Conservation (phyloP, 2,113 vertebrate species). For the Willisornis vidua region DNA sequence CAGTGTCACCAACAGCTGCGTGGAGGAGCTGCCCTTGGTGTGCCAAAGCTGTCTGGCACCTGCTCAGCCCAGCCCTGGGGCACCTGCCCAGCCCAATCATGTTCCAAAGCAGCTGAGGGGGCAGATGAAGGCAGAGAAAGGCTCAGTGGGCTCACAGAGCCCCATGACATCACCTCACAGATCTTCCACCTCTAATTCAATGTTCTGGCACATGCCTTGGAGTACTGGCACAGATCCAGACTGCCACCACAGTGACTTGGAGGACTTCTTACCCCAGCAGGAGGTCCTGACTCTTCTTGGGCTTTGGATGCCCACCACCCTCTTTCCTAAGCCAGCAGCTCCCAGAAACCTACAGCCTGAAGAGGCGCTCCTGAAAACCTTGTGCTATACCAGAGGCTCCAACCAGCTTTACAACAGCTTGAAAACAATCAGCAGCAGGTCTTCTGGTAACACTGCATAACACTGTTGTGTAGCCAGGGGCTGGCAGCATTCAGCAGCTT, state of each 20-base stretch:
- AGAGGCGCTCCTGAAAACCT: neutral
- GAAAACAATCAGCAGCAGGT: neutral
- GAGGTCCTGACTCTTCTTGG: neutral
- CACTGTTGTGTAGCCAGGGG: neutral
- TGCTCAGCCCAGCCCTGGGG: neutral
- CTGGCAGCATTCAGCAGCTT: neutral
- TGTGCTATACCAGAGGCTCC: neutral
- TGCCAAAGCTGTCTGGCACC: neutral
- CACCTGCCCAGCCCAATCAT: neutral
- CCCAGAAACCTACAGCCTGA: neutral
- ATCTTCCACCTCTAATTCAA: neutral
- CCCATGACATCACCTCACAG: neutral
- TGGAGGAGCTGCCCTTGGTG: neutral
- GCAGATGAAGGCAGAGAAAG: rapidly evolving
- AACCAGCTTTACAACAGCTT: rapidly evolving
- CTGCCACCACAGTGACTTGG: neutral
- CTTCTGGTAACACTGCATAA: neutral
- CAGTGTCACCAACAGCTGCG: rapidly evolving
- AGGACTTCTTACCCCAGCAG: neutral
- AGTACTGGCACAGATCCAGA: neutral
- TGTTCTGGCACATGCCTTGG: neutral
- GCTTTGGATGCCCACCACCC: neutral
- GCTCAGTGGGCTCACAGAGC: neutral
- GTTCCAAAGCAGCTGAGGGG: neutral
- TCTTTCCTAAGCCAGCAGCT: neutral